Evolutionary conservation across 1,140 invertebrate genomes (phyloP), one percentile per base, ranked within the genome.

Genomic region (Drosophila mayri): DNA sequence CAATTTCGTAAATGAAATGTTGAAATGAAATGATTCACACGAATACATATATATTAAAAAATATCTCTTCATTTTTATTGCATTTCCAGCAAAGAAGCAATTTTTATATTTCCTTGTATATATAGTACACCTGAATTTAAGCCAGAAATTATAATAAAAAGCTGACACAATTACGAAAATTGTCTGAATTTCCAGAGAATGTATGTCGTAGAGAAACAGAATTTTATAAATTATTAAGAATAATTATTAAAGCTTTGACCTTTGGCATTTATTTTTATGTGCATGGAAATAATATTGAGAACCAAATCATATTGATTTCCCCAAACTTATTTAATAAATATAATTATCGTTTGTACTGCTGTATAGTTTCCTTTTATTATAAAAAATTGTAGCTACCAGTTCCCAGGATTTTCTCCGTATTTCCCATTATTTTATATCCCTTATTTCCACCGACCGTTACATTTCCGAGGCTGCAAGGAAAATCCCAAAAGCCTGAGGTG

Each of bases 401-500:
- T 18, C 0, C 4, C 2, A 35, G 2, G 18, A 62, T 32, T 14
- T 32, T 16, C 9, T 5, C 14, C 10, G 2, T 9, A 38, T 62
- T 37, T 46, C 41, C 60, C 47, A 0, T 20, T 25, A 20, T 10
- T 38, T 12, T 38, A 8, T 43, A 37, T 18, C 63, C 63, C 11
- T 20, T 70, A 43, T 72, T 37, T 22, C 25, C 7, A 4, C 5
- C 32, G 59, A 70, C 57, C 61, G 62, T 79, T 74, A 79, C 76
- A 62, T 60, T 75, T 43, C 16, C 41, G 28, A 2, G 11, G 18
- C 50, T 28, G n/a, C 18, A 11, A 6, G 7, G 14, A 66, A 66
- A 70, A 68, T 62, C 47, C 1, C 62, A 18, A 38, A 6, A 22
- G 8, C 25, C 32, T 44, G 4, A 30, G 68, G 68, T 72, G 67